Evolutionary conservation across 1,140 invertebrate genomes (phyloP).

Genomic region (Leptopilina boulardi): DNA sequence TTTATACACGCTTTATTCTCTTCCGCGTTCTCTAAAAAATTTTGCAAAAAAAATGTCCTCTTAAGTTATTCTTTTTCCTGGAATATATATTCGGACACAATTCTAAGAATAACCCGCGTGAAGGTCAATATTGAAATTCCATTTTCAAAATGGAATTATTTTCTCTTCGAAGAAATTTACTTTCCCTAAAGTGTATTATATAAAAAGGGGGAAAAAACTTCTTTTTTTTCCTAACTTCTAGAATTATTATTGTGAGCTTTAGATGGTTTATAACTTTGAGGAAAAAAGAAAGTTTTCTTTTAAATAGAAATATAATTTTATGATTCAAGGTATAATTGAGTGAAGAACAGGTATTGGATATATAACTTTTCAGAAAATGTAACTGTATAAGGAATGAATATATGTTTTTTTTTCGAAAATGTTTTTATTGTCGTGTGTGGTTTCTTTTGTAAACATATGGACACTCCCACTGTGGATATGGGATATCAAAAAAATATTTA

Average conservation of each 20-base stretch:
- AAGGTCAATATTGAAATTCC: no score
- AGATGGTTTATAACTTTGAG: neutral
- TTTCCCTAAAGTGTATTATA: neutral
- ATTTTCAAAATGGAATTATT: neutral
- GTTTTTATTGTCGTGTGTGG: no score
- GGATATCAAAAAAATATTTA: no score
- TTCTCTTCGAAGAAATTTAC: neutral
- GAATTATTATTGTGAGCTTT: neutral
- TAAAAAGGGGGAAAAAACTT: neutral
- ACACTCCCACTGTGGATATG: no score
- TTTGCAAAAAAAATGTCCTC: neutral
- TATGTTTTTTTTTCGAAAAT: no score
- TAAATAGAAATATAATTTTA: slow-evolving; percentile 4
- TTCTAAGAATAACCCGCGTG: no score
- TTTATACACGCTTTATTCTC: slow-evolving; percentile 2
- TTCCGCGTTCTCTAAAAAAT: slow-evolving; percentile 18
- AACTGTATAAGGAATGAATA: no score
- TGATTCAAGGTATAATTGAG: neutral
- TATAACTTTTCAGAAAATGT: no score
- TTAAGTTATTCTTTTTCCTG: neutral
- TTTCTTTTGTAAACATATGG: no score
- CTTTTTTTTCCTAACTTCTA: neutral
- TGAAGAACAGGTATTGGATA: neutral
- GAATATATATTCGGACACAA: neutral
- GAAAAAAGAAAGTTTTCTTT: neutral